Evolutionary conservation across 1,140 invertebrate genomes (phyloP), one percentile per base, ranked within the genome.

Genomic region (Oscheius sp.): DNA sequence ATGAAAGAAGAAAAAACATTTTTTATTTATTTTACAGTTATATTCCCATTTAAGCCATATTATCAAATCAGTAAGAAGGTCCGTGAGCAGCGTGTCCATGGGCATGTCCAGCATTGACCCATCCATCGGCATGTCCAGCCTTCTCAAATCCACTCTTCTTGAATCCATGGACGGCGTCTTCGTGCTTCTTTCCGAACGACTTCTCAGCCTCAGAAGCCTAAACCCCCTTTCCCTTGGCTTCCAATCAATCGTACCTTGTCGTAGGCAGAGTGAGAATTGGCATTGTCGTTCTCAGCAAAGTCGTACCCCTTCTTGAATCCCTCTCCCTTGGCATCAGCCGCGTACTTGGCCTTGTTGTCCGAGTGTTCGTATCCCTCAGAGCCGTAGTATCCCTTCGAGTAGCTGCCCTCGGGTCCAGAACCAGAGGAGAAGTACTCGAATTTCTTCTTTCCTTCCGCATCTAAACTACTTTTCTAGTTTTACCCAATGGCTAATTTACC

Each of bases 341-440:
- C 58, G 23, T 75, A 69, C 26, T 75, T 69, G 61, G 46, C 45
- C 61, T 65, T 73, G 32, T 35, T 32, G 26, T 64, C 58, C 23
- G 46, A 68, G 34, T 75, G 73, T 46, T 75, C 73, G 67, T 75
- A 75, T 2, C 73, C 73, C 23, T 75, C 73, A 20, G 32, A 42
- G n/a, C 73, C 73, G 34, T 71, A 75, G 36, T 75, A 75, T n/a
- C 73, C 73, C 61, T 75, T 75, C 29, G 58, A 38, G 68, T 75
- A 75, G 18, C 29, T 74, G 42, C 73, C 73, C 3, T 75, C 36
- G 36, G 73, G 73, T 64, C 73, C 73, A n/a, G 68, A 73, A 15
- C 73, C 73, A 13, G 68, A 46, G 23, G 59, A 64, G 61, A 65
- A 73, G 68, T 75, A 75, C 20, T 58, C 63, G 73, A 61, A 75